phyloP scores from a whole-genome alignment of 2,113 vertebrate species.

The Cynopterus brachyotis region DNA sequence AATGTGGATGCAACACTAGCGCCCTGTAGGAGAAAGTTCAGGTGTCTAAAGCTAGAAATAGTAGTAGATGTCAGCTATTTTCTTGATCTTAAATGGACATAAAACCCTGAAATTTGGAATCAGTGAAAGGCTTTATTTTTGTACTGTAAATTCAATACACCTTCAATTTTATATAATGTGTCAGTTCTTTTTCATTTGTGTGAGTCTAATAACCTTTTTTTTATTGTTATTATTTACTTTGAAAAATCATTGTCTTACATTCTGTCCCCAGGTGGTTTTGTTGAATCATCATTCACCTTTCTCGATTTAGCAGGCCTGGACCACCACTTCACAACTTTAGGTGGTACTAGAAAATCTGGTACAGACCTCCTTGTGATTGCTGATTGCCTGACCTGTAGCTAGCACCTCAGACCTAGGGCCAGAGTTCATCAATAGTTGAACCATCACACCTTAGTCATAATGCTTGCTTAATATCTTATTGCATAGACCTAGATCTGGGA shows the following conservation, averaged over 20 bases:
- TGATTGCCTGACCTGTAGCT: conserved; percentile 77
- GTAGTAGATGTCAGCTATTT: not conserved
- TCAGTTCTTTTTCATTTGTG: conserved; percentile 77
- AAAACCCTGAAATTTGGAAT: conserved; percentile 12
- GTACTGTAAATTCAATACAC: conserved; percentile 77
- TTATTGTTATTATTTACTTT: conserved; percentile 77
- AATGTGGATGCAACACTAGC: not conserved
- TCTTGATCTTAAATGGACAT: not conserved
- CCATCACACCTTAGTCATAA: conserved; percentile 71
- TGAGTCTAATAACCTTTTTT: conserved; percentile 65
- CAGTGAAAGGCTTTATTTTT: conserved; percentile 48
- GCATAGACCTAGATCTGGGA: conserved; percentile 79
- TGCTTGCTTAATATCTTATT: conserved; percentile 79
- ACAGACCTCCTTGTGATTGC: conserved; percentile 84
- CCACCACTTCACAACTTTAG: conserved; percentile 89
- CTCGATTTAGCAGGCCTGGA: conserved; percentile 95
- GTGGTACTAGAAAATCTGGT: conserved; percentile 91
- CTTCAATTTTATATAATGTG: conserved; percentile 64
- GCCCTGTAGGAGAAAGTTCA: not conserved
- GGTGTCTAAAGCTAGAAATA: not conserved
- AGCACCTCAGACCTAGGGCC: conserved; percentile 72
- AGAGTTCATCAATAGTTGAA: conserved; percentile 71
- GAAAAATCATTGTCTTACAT: conserved; percentile 85
- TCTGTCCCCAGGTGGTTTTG: conserved; percentile 93
- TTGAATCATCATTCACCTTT: conserved; percentile 94